Evolutionary conservation across 2,113 vertebrate genomes (phyloP).

Genomic region (Echinops telfairi): DNA sequence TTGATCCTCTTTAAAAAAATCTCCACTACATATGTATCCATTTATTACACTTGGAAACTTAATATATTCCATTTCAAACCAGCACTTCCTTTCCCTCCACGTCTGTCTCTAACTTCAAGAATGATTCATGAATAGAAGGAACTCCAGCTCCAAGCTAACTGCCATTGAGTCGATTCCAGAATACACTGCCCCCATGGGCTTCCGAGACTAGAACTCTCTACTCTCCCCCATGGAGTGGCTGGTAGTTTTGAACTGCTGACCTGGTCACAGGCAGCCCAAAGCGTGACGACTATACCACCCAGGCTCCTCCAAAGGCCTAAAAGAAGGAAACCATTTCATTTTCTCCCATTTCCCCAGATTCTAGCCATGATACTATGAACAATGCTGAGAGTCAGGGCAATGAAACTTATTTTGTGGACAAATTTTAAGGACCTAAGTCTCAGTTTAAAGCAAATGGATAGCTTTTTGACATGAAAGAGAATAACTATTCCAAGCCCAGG

Average conservation of each 20-base stretch:
- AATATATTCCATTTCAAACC: background rate
- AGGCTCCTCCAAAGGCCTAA: no score
- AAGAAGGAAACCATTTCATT: background rate
- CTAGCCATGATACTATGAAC: background rate
- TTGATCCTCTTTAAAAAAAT: background rate
- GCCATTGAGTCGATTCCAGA: no score
- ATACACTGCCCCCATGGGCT: no score
- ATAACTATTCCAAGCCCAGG: fast-evolving
- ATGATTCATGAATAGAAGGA: background rate
- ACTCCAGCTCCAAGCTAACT: background rate
- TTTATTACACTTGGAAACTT: background rate
- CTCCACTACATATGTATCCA: background rate
- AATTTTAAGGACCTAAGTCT: background rate
- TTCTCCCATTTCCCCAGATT: background rate
- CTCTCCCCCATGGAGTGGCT: no score
- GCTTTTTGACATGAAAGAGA: background rate
- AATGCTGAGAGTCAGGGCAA: background rate
- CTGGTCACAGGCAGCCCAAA: no score
- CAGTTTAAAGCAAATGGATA: background rate
- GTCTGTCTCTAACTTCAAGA: background rate
- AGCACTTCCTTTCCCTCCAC: background rate
- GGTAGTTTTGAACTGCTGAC: no score
- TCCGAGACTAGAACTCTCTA: no score
- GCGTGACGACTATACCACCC: no score
- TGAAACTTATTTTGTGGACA: background rate